These are phyloP conservation scores for Drosophila truncata DNA, from an alignment of 1,140 invertebrate genomes.

Conservation along the genomic window DNA sequence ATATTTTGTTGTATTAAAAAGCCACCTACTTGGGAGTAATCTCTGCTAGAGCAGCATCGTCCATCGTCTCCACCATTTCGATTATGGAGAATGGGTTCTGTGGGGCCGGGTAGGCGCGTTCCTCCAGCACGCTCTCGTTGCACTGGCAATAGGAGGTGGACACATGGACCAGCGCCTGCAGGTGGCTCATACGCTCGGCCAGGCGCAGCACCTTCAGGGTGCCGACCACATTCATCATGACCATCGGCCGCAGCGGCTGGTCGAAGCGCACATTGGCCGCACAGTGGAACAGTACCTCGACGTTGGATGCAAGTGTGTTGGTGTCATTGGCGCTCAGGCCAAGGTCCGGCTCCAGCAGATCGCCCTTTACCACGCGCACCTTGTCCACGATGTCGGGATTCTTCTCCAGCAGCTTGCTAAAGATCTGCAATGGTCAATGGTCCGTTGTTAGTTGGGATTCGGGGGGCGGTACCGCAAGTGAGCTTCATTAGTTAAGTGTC, in stretches of 20 bases:
- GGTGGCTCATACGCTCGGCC: constrained; percentile 89
- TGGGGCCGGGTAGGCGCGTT: constrained; percentile 89
- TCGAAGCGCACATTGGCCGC: constrained; percentile 97
- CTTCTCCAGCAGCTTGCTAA: constrained; percentile 88
- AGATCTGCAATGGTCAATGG: constrained; percentile 87
- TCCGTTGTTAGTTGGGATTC: neutral
- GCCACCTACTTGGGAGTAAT: constrained; percentile 90
- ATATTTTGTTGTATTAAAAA: neutral
- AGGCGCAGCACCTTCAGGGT: constrained; percentile 89
- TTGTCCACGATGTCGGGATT: constrained; percentile 89
- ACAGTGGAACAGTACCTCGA: constrained; percentile 94
- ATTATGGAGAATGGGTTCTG: constrained; percentile 91
- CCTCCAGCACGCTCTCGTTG: constrained; percentile 89
- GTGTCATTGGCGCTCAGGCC: constrained; percentile 90
- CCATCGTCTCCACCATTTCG: constrained; percentile 92
- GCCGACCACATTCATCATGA: constrained; percentile 89
- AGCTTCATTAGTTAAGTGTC: constrained; percentile 64
- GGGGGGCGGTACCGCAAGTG: constrained; percentile 8
- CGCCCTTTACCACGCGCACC: constrained; percentile 92
- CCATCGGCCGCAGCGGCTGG: constrained; percentile 91
- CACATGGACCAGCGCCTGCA: constrained; percentile 91
- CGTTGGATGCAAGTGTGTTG: constrained; percentile 86
- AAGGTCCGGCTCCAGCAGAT: constrained; percentile 92
- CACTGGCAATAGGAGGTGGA: constrained; percentile 94
- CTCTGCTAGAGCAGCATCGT: constrained; percentile 89